Conservation (phyloP, 2,888 invertebrate species). For the Caenorhabditis drosophilae region DNA sequence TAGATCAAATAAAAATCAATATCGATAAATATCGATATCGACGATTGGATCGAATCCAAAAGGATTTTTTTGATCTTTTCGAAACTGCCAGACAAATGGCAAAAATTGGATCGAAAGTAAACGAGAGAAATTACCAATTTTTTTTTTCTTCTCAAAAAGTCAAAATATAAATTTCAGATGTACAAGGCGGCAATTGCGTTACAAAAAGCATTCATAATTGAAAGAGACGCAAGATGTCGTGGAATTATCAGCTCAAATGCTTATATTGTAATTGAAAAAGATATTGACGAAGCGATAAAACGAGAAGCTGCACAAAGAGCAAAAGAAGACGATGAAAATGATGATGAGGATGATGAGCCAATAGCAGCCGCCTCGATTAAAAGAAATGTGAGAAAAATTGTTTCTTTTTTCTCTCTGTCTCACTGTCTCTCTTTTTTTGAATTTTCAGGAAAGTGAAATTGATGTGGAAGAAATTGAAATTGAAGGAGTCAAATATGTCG, state of each 20-base stretch:
- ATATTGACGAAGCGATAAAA: conserved; percentile 37
- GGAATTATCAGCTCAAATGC: conserved; percentile 87
- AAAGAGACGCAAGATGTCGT: conserved; percentile 78
- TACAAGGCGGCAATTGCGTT: conserved; percentile 94
- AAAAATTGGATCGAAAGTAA: conserved; percentile 81
- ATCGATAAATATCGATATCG: conserved; percentile 87
- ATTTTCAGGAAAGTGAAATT: conserved; percentile 55
- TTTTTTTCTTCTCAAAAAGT: no score
- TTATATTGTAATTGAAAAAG: conserved; percentile 76
- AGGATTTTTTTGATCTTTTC: conserved; percentile 91
- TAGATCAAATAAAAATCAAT: conserved; percentile 90
- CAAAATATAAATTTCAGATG: conserved; percentile 71
- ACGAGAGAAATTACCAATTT: neutral
- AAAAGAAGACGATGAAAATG: conserved; percentile 27
- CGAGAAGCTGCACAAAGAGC: conserved; percentile 16
- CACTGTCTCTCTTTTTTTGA: no score
- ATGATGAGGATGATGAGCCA: conserved; percentile 26
- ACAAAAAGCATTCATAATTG: conserved; percentile 84
- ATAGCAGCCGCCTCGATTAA: conserved; percentile 9
- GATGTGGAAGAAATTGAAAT: conserved; percentile 70
- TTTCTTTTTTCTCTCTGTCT: no score
- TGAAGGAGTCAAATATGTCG: conserved; percentile 80
- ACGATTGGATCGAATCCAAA: conserved; percentile 83
- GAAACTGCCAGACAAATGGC: conserved; percentile 85
- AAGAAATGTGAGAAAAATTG: conserved; percentile 29